Evolutionary conservation across 2,797 vertebrate genomes (phyloP).

Genomic region (Botia almorhae): DNA sequence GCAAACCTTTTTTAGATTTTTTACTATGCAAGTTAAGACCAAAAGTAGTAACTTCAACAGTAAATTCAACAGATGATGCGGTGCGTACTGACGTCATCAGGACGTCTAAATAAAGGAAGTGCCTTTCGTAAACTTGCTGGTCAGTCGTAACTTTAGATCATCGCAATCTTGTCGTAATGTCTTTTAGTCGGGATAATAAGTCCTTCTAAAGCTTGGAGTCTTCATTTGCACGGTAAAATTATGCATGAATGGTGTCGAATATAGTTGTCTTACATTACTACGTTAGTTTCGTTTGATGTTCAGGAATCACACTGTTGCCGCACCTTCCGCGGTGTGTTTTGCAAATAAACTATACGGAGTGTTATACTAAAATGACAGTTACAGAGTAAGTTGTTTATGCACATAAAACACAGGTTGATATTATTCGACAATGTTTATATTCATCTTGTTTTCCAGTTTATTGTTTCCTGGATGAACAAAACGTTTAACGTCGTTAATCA

Average conservation of each 20-base stretch:
- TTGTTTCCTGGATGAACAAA: background rate
- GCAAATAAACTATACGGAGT: background rate
- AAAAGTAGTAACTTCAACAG: too few species aligned
- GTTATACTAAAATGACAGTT: background rate
- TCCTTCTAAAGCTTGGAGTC: background rate
- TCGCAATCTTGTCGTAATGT: background rate
- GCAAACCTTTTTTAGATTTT: too few species aligned
- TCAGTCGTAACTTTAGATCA: conserved; percentile 20
- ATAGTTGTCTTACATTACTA: background rate
- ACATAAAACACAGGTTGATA: background rate
- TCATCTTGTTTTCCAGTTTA: background rate
- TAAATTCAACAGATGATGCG: background rate
- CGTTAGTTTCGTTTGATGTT: background rate
- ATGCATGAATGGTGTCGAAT: background rate
- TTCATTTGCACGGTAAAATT: conserved; percentile 28
- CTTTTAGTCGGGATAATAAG: background rate
- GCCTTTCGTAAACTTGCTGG: conserved; percentile 49
- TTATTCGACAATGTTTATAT: background rate
- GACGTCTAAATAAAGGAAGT: conserved; percentile 43
- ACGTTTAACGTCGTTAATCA: background rate
- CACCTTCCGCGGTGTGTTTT: background rate
- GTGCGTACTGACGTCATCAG: conserved; percentile 20
- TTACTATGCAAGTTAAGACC: too few species aligned
- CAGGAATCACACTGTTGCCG: background rate
- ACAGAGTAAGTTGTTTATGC: background rate